Percentiles rank a stretch among this genome's conserved stretches.
Conservation (phyloP, 2,888 invertebrate genomes). For the Troides aeacus region DNA sequence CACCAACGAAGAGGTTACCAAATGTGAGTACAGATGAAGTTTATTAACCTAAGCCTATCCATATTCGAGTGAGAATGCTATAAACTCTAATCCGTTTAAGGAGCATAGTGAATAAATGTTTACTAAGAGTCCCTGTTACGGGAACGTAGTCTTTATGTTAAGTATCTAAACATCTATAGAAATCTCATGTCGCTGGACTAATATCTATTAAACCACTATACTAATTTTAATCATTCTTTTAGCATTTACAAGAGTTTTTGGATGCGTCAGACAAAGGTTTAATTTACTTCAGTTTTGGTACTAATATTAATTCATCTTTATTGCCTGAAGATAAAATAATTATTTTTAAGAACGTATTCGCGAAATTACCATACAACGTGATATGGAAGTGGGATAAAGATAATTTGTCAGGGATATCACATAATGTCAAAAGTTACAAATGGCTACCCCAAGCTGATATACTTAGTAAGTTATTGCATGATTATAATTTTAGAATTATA, state of each 20-base stretch:
- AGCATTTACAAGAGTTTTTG: slow-evolving; percentile 55
- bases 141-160: no score
- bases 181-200: no score
- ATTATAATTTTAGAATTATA: background rate
- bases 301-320: slow-evolving; percentile 42
- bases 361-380: slow-evolving; percentile 52
- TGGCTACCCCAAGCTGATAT: slow-evolving; percentile 66
- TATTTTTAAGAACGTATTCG: slow-evolving; percentile 49
- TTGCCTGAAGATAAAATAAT: slow-evolving; percentile 40
- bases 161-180: no score
- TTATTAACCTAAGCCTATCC: no score
- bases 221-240: slow-evolving; percentile 27
- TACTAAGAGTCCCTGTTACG: no score
- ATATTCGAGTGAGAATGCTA: no score
- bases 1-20: slow-evolving; percentile 42
- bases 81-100: no score
- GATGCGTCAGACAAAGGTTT: slow-evolving; percentile 56
- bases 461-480: slow-evolving; percentile 48
- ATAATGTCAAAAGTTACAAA: slow-evolving; percentile 46
- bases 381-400: slow-evolving; percentile 63
- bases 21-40: background rate
- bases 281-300: slow-evolving; percentile 54
- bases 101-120: no score
- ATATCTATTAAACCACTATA: no score
- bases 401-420: slow-evolving; percentile 40